Conservation (phyloP, 2,888 invertebrate genomes). For the Drosophila ezoana region DNA sequence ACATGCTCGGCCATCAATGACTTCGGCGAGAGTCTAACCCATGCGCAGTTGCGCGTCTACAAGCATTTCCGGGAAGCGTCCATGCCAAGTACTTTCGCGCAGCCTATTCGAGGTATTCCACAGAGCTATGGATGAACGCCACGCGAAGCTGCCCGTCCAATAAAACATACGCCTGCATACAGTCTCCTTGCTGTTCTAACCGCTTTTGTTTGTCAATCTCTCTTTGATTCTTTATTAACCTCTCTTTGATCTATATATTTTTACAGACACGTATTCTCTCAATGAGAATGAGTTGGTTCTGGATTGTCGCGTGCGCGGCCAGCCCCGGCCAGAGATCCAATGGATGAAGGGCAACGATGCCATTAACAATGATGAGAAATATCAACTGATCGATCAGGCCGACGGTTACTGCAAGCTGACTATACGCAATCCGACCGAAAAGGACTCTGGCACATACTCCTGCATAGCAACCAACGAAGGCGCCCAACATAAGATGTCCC, state of each 20-base stretch:
- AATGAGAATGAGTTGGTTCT: constrained; percentile 90
- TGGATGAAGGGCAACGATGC: constrained; percentile 91
- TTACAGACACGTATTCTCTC: constrained; percentile 89
- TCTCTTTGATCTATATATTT: background rate
- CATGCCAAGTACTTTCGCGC: constrained; percentile 90
- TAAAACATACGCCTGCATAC: constrained; percentile 24
- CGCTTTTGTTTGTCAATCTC: constrained; percentile 35
- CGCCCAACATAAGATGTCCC: constrained; percentile 91
- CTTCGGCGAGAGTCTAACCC: constrained; percentile 89
- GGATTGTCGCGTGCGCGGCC: constrained; percentile 92
- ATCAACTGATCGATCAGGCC: constrained; percentile 88
- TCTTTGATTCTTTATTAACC: constrained; percentile 5
- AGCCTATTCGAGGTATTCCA: constrained; percentile 89
- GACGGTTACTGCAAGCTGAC: constrained; percentile 91
- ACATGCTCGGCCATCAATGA: constrained; percentile 91
- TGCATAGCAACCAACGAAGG: constrained; percentile 91
- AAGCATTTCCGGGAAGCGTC: constrained; percentile 90
- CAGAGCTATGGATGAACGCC: background rate
- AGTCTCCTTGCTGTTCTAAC: constrained; percentile 49
- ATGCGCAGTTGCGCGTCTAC: constrained; percentile 91
- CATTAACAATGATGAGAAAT: constrained; percentile 86
- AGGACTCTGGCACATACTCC: constrained; percentile 90
- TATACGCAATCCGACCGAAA: constrained; percentile 88
- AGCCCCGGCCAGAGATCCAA: constrained; percentile 89
- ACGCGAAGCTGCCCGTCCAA: constrained; percentile 6